Base-by-base conservation (phyloP, 2,797 vertebrate genomes). In the Typhlichthys subterraneus region DNA sequence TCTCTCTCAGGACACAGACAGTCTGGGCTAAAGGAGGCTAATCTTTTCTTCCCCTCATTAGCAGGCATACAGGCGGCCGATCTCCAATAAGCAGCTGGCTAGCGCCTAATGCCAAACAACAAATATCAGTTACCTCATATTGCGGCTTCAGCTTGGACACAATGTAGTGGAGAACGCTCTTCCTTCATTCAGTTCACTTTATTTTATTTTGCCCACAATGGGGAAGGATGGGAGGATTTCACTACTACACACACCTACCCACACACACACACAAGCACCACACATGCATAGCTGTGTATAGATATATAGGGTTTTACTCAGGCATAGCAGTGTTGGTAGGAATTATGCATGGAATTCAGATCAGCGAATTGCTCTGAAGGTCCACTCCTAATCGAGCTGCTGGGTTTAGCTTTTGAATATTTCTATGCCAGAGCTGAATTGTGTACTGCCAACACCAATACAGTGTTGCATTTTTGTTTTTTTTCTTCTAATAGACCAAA, bases 41-140 rank as follows among this genome's bases (percentile, higher is more conserved):
- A 89, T 82, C 84, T 67, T 72, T 70, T 80, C 86, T 81, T 87
- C 82, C 83, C 80, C 87, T 87, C 84, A 85, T 89, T 91, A 88
- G 87, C 90, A 82, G 81, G 75, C 80, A 76, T 72, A 77, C 79
- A 58, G 73, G 66, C 89, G 87, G 89, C 91, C 84, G 59, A 60
- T 57, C 59, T 80, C 64, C 23, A 23, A 23, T 83, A 83, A 89
- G 87, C 81, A 82, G 87, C 79, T 80, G 85, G 72, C 83, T 80
- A 62, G 78, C 53, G 62, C 73, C 75, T 80, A 79, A 84, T 69
- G 75, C 82, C 75, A 82, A 67, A 83, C 76, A 78, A 72, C 82
- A 76, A 79, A 74, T 69, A 85, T 76, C 70, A 73, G 66, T 53
- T 23, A 12, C 59, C 54, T 66, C 49, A 63, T 9, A 23, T 57